phyloP scores from a whole-genome alignment of 2,888 invertebrate genomes.

The Protula sp. region DNA sequence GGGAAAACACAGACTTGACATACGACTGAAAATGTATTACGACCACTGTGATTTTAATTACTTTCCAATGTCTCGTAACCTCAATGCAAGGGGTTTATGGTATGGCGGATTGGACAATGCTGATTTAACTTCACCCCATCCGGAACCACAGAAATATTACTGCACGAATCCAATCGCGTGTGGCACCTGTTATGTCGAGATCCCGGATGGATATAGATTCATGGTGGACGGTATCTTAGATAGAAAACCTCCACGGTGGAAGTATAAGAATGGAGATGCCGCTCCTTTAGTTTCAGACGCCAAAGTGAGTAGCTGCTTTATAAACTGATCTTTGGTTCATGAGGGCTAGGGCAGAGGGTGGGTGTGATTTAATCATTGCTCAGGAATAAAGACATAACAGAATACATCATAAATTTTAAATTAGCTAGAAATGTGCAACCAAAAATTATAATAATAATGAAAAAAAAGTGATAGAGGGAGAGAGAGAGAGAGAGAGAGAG shows the following conservation, averaged over 20 bases:
- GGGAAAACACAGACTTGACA: slow-evolving; percentile 4
- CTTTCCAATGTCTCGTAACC: slow-evolving; percentile 3
- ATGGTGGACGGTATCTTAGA: slow-evolving; percentile 5
- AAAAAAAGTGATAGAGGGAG: too few species aligned
- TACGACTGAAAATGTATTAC: slow-evolving; percentile 5
- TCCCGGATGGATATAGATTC: background rate
- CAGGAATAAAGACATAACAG: too few species aligned
- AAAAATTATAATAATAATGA: too few species aligned
- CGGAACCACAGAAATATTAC: background rate
- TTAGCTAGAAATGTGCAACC: too few species aligned
- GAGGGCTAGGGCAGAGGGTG: too few species aligned
- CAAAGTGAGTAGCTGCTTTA: slow-evolving; percentile 3
- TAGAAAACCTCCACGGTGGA: slow-evolving; percentile 3
- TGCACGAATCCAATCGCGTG: background rate
- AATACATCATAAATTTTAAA: too few species aligned
- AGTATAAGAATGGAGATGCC: slow-evolving; percentile 1
- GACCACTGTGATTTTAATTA: slow-evolving; percentile 10
- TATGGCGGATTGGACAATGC: slow-evolving; percentile 2
- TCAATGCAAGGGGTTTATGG: slow-evolving; percentile 11
- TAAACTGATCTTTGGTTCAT: too few species aligned
- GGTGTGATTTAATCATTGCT: too few species aligned
- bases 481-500: too few species aligned
- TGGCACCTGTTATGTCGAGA: slow-evolving; percentile 3
- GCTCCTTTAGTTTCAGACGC: slow-evolving; percentile 1
- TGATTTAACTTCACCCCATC: slow-evolving; percentile 4